Conservation (phyloP, 1,140 invertebrate species). For the Euura saliciscinereae region DNA sequence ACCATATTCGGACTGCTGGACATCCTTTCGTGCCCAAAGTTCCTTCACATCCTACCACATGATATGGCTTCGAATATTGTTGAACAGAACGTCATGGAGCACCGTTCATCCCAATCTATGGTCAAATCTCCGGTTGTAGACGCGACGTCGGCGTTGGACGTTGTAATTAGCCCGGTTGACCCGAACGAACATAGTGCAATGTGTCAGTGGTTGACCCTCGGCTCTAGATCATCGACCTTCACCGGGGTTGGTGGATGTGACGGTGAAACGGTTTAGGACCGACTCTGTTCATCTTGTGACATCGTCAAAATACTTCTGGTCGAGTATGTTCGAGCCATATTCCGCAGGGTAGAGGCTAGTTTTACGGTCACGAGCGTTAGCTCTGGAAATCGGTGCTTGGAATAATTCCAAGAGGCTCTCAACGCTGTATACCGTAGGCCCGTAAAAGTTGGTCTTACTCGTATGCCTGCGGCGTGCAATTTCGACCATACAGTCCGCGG, state of each 20-base stretch:
- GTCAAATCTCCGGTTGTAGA: not conserved
- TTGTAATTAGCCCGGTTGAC: not conserved
- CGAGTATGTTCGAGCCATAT: not conserved
- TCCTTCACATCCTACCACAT: no score
- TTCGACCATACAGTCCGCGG: no score
- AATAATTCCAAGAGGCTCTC: not conserved
- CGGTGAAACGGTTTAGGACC: no score
- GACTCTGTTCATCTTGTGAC: no score
- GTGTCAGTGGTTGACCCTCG: conserved; percentile 43
- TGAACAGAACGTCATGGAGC: no score
- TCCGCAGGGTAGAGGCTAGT: not conserved
- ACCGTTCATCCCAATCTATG: no score
- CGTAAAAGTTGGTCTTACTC: not conserved
- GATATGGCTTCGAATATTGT: no score
- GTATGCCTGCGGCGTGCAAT: not conserved
- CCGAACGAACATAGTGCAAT: conserved; percentile 32
- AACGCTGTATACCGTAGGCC: not conserved
- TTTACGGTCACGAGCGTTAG: not conserved
- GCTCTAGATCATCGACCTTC: not conserved
- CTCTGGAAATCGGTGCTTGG: not conserved
- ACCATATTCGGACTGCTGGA: no score
- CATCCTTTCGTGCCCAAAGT: no score
- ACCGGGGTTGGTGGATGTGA: no score
- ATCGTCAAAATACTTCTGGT: no score
- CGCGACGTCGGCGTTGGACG: not conserved